Evolutionary conservation across 2,113 vertebrate genomes (phyloP), one percentile per base, ranked within the genome.

Genomic region (Bombycilla garrulus): DNA sequence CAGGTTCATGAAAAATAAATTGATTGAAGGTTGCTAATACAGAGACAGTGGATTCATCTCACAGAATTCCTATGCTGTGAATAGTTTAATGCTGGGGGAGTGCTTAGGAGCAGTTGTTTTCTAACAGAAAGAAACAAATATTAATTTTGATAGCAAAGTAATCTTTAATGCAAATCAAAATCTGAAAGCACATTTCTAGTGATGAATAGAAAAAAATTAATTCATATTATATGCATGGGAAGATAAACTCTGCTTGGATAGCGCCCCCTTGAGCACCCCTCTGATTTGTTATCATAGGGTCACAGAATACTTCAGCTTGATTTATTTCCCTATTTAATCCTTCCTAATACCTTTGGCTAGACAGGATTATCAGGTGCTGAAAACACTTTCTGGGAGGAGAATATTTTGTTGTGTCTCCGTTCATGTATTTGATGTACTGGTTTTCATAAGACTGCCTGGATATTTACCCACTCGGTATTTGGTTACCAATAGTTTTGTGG

Each of bases 81-180:
- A 48, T 22, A 31, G 17, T 11, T 85, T 25, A 11, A 11, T 19
- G 10, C 15, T 61, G 4, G 6, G 5, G 25, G 8, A 21, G 15
- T 87, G 26, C n/a, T 77, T 82, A 38, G 26, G 25, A 79, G 31
- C 16, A 90, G 22, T 22, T 70, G 22, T 81, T 81, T 72, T 31
- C 21, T 44, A 62, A 66, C 44, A 79, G 48, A 74, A 74, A n/a
- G 10, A 38, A 62, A n/a, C 35, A 85, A 18, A 33, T 81, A 25
- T 5, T 90, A 35, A 4, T 67, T 66, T 47, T 47, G 2, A 23
- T 65, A 26, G 10, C 81, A 87, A 54, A 5, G 4, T 65, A 50
- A 58, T 54, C 47, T 86, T 95, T 81, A 53, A 84, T 12, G 22
- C 15, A 62, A 73, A 62, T 84, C 38, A 87, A 82, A 91, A 85